Percentiles rank a stretch among this genome's conserved stretches.
Evolutionary conservation across 2,888 invertebrate genomes (phyloP).

Genomic region (Lasioglossum villosulum): DNA sequence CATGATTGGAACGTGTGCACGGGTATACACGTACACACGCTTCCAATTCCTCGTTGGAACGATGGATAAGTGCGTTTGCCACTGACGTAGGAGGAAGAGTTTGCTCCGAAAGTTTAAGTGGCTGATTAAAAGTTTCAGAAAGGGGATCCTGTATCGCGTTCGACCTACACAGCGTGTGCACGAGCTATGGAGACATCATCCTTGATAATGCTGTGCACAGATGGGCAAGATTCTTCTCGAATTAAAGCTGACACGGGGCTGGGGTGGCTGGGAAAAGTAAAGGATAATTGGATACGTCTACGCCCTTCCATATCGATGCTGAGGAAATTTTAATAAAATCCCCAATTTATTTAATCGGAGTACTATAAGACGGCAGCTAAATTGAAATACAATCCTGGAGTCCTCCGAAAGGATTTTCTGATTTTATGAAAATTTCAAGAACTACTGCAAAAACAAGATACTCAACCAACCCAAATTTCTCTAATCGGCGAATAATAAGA

Average conservation of each 20-base stretch:
- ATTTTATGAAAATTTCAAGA: too few species aligned
- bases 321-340: not conserved
- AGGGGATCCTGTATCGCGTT: slow-evolving; percentile 16
- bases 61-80: slow-evolving; percentile 27
- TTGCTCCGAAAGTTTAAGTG: slow-evolving; percentile 36
- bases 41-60: not conserved
- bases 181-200: slow-evolving; percentile 19
- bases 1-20: slow-evolving; percentile 11
- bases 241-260: not conserved
- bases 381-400: not conserved
- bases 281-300: too few species aligned
- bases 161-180: slow-evolving; percentile 33
- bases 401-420: too few species aligned
- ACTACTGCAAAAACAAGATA: too few species aligned
- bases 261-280: too few species aligned
- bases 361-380: not conserved
- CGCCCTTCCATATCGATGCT: not conserved
- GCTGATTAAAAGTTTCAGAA: slow-evolving; percentile 47
- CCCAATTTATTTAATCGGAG: not conserved
- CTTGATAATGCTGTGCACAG: slow-evolving; percentile 5
- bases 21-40: not conserved
- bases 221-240: not conserved
- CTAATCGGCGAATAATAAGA: not conserved
- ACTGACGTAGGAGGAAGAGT: slow-evolving; percentile 3
- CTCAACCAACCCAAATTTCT: too few species aligned